These are phyloP conservation scores for Portunus trituberculatus DNA, from an alignment of 1,140 invertebrate species.

Conservation along the genomic window DNA sequence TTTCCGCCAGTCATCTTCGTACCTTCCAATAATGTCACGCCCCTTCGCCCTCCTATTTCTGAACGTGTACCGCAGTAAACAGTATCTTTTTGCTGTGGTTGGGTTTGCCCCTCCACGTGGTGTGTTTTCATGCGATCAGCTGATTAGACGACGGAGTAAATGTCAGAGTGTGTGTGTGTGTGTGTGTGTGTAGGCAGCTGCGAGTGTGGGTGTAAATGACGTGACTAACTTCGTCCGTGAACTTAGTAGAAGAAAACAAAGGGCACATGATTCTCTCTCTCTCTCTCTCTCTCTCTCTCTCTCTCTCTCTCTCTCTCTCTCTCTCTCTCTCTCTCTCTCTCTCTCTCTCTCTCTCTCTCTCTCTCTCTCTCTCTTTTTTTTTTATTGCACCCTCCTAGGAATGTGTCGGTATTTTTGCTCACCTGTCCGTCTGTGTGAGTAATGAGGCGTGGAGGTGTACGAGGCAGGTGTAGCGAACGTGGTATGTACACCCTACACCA, in stretches of 20 bases:
- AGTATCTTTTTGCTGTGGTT: too few relatives aligned
- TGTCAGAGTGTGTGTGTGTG: background rate
- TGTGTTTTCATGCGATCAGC: background rate
- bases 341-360: background rate
- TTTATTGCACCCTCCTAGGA: too few relatives aligned
- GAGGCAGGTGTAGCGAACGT: too few relatives aligned
- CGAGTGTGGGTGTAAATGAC: background rate
- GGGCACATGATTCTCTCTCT: background rate
- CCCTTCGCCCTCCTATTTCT: too few relatives aligned
- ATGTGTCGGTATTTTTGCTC: too few relatives aligned
- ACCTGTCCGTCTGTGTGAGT: too few relatives aligned
- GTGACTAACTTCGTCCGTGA: background rate
- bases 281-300: slow-evolving; percentile 44
- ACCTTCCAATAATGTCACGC: background rate
- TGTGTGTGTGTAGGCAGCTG: slow-evolving; percentile 33
- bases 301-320: slow-evolving; percentile 52
- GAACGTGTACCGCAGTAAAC: too few relatives aligned
- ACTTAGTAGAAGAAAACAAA: background rate
- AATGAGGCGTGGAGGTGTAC: too few relatives aligned
- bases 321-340: slow-evolving; percentile 44
- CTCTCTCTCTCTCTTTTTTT: too few relatives aligned
- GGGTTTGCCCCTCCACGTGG: too few relatives aligned
- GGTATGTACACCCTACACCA: too few relatives aligned
- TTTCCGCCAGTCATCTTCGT: background rate
- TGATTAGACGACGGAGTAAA: background rate